Evolutionary conservation across 2,888 invertebrate genomes (phyloP).

Genomic region (Siphonodentalium dalli): DNA sequence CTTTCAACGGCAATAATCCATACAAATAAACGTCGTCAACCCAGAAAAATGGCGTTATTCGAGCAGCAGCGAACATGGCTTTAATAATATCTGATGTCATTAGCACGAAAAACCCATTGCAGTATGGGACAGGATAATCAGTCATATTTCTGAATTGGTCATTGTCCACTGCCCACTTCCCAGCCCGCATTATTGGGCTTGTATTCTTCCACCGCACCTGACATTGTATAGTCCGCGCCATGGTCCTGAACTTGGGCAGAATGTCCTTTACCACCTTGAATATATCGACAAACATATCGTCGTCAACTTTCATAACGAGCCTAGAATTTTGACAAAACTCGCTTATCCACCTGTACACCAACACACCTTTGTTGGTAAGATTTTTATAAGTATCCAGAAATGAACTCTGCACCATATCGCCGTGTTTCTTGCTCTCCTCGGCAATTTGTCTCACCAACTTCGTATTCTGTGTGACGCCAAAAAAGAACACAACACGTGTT

Average conservation of each 20-base stretch:
- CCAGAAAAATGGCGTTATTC: conserved; percentile 61
- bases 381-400: conserved; percentile 49
- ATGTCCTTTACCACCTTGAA: conserved; percentile 39
- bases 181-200: conserved; percentile 38
- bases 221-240: conserved; percentile 38
- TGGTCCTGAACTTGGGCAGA: conserved; percentile 32
- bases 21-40: conserved; percentile 62
- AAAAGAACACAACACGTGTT: conserved; percentile 42
- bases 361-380: conserved; percentile 51
- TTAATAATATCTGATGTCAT: conserved; percentile 47
- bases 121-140: conserved; percentile 54
- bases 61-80: conserved; percentile 47
- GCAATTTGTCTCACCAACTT: conserved; percentile 38
- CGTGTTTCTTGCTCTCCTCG: conserved; percentile 40
- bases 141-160: conserved; percentile 45
- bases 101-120: conserved; percentile 55
- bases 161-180: conserved; percentile 46
- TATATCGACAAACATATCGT: conserved; percentile 52
- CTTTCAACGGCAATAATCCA: conserved; percentile 55
- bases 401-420: conserved; percentile 51
- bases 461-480: conserved; percentile 35
- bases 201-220: conserved; percentile 39
- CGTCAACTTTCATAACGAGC: conserved; percentile 47
- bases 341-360: conserved; percentile 44
- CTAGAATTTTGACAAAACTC: conserved; percentile 42